Evolutionary conservation across 2,888 invertebrate genomes (phyloP).

Genomic region (Himalopsyche anomala): DNA sequence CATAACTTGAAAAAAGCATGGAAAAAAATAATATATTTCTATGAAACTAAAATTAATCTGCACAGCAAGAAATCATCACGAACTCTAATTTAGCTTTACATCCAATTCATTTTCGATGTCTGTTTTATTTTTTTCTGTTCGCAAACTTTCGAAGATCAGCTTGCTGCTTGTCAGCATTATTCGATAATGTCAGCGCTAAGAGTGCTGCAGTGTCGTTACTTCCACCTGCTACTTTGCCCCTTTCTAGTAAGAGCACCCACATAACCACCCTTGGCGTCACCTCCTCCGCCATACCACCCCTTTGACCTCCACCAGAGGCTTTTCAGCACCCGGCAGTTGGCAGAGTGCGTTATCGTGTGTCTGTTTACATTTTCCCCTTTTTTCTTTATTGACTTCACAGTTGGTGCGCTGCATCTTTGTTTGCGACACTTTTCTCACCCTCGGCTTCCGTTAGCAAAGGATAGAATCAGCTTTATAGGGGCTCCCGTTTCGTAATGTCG

Average conservation of each 20-base stretch:
- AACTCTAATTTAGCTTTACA: background rate
- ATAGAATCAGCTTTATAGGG: constrained; percentile 48
- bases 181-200: constrained; percentile 62
- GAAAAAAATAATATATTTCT: background rate
- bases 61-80: background rate
- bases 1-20: background rate
- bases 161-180: constrained; percentile 45
- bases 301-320: constrained; percentile 22
- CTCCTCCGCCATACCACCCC: background rate
- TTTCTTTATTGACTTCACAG: constrained; percentile 56
- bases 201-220: constrained; percentile 57
- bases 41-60: background rate
- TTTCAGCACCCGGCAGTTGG: constrained; percentile 56
- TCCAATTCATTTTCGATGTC: background rate
- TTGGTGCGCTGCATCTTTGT: constrained; percentile 58
- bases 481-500: constrained; percentile 57
- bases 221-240: constrained; percentile 56
- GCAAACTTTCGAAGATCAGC: background rate
- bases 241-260: constrained; percentile 30
- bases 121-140: background rate
- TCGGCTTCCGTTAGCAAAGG: constrained; percentile 8
- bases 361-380: constrained; percentile 57
- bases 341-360: constrained; percentile 58
- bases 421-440: constrained; percentile 42
- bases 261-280: background rate